phyloP scores from a whole-genome alignment of 2,797 vertebrate species.

The Pelochelys cantorii region DNA sequence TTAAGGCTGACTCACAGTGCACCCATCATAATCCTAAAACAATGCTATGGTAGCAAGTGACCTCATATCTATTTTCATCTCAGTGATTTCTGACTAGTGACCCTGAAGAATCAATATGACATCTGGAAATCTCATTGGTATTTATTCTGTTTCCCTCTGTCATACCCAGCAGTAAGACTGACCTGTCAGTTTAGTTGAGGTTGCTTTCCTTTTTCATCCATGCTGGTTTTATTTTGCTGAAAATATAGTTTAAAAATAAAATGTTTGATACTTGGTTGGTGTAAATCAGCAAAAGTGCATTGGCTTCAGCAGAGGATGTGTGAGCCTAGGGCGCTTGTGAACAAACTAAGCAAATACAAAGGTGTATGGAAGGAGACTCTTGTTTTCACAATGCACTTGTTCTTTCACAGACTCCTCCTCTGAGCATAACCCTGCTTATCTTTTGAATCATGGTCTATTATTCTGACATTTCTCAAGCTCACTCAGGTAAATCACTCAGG shows the following conservation, averaged over 20 bases:
- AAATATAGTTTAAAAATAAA: background rate
- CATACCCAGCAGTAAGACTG: background rate
- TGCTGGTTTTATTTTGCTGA: conserved; percentile 1
- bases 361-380: background rate
- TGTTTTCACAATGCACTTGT: conserved; percentile 25
- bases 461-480: conserved; percentile 9
- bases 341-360: background rate
- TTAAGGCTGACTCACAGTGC: background rate
- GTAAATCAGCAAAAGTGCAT: background rate
- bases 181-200: background rate
- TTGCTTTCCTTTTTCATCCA: background rate
- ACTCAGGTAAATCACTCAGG: conserved; percentile 47
- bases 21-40: conserved; percentile 13
- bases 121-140: conserved; percentile 10
- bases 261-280: background rate
- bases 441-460: conserved; percentile 10
- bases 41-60: conserved; percentile 8
- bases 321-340: background rate
- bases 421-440: background rate
- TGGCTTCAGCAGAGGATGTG: background rate
- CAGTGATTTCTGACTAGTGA: conserved; percentile 35
- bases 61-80: background rate
- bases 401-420: conserved; percentile 27
- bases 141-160: conserved; percentile 16
- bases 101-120: conserved; percentile 21